phyloP scores from a whole-genome alignment of 2,797 vertebrate genomes.

The Poecilia wingei region DNA sequence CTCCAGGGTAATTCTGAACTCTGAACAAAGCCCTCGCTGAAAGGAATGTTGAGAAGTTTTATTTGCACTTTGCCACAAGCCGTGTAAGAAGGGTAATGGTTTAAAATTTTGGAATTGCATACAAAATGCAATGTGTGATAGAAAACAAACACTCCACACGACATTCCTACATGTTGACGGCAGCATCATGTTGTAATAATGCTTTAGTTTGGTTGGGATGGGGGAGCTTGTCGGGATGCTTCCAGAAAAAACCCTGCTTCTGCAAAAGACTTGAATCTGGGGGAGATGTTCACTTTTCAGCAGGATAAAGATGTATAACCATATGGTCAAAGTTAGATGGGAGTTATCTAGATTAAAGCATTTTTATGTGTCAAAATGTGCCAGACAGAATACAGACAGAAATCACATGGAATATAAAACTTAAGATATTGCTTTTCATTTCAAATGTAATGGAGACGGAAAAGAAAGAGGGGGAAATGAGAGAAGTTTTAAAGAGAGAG shows the following conservation, averaged over 20 bases:
- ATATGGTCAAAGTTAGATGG: not conserved
- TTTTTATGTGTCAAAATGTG: not conserved
- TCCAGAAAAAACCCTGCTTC: not conserved
- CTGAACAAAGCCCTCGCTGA: not conserved
- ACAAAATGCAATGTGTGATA: not conserved
- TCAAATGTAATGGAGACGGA: too few species aligned
- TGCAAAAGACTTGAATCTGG: not conserved
- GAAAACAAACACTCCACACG: not conserved
- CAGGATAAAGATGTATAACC: not conserved
- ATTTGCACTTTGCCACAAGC: not conserved
- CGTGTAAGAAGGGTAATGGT: not conserved
- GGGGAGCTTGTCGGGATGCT: not conserved
- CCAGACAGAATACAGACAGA: not conserved
- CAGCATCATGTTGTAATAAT: not conserved
- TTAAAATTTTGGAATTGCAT: not conserved
- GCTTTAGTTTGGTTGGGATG: not conserved
- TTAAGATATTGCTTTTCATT: too few species aligned
- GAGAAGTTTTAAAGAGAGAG: too few species aligned
- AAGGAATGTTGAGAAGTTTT: not conserved
- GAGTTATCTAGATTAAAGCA: not conserved
- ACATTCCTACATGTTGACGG: not conserved
- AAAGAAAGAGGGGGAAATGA: too few species aligned
- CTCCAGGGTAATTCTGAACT: not conserved
- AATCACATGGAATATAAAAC: not conserved
- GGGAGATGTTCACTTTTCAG: not conserved